Base-by-base conservation (phyloP, 30 jellyfish, hydroid and myxozoan genomes). In the Pseudorhiza aurosa region DNA sequence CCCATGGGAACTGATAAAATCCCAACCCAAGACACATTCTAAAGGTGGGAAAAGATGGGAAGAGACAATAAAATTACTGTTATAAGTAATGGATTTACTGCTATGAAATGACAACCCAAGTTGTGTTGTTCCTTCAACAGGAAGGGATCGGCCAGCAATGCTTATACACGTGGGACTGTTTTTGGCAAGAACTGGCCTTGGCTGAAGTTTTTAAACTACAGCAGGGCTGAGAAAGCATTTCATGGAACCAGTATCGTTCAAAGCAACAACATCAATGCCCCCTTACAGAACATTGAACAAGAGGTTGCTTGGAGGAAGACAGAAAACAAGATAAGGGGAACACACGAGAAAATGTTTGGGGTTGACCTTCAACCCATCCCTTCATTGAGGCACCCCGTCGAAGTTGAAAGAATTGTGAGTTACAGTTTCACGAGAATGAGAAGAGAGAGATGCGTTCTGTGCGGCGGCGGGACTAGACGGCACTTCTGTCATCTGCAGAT, bases 231-330 rank as follows among this genome's bases (percentile, higher is more conserved):
- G 19, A 75, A 75, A 75, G 4, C 79, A 58, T 26, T 75, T 75
- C 88, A 75, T 75, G 68, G 91, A 79, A 2, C 84, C 62, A 44
- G 85, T 79, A 26, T 79, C 91, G 8, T 15, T 49, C 63, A 49
- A 49, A 49, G 63, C 63, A 49, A 15, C 29, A 29, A 49, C 63
- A 49, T 49, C 63, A 15, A n/a, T n/a, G n/a, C 19, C 63, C 63
- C n/a, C 63, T 29, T 49, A 49, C n/a, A 49, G 63, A 26, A 49
- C 63, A 49, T 49, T 14, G n/a, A 2, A 49, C 63, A 49, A 49
- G 29, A 14, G 63, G 63, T 49, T 49, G 63, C 63, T 49, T 14
- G 63, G 63, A 49, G 63, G 63, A 49, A 15, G 63, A 49, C 6
- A 49, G 6, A 14, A 49, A 49, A 49, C n/a, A 29, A 14, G 11